Base-by-base conservation (phyloP, 35 echinoderm and acorn worm species). In the Lytechinus pictus region DNA sequence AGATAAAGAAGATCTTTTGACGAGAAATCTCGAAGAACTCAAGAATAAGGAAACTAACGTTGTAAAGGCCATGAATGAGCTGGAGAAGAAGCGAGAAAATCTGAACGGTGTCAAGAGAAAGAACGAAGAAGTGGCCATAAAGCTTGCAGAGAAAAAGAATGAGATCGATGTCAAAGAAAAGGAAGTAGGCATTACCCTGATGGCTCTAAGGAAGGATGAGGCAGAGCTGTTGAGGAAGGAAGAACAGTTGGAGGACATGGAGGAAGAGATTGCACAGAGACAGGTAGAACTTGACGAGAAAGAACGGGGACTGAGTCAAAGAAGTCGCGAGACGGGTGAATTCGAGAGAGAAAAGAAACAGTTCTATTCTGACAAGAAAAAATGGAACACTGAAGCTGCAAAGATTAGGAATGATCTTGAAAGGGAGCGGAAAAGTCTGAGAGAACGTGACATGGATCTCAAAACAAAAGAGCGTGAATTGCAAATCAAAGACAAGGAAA, bases 361-460 rank as follows among this genome's bases (percentile, higher is more conserved):
- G 57, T 56, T 90, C 55, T 9, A 12, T 52, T 55, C 55, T 6
- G 89, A 91, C 6, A 87, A 95, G 61, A 28, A 52, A 55, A 90
- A 95, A 27, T 90, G 95, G 53, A 21, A 86, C 9, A 86, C 51
- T 14, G 89, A 95, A 27, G 86, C 95, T 55, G 57, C 89, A 27
- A 95, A 91, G 53, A 95, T 90, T 28, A 29, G 89, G 53, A 89
- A 95, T 55, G 95, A 95, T 14, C 27, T 95, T n/a, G 89, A 95
- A 21, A 56, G 19, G 54, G 54, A 95, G 56, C 86, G 57, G 24
- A 90, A 91, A 52, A 95, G 13, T 57, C 27, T 90, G 61, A 61
- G 72, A 14, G 95, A 95, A 27, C 53, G 72, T 52, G 52, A 95
- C 9, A 89, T 51, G 28, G 86, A 95, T 4, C 87, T 90, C 27